These are phyloP conservation scores for Laothoe populi DNA, from an alignment of 2,888 invertebrate species.

Conservation along the genomic window DNA sequence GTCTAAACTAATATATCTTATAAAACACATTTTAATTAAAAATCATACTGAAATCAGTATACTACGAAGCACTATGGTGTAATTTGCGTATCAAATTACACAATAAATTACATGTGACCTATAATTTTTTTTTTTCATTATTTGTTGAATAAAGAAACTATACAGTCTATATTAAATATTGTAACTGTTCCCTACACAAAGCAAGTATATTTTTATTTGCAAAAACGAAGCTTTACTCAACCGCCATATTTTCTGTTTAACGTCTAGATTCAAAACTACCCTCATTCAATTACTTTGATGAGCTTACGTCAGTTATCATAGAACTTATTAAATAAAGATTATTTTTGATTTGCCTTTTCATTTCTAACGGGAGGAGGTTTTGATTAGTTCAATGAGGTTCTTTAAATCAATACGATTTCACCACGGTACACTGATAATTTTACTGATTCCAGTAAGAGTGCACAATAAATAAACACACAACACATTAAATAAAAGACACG, in stretches of 20 bases:
- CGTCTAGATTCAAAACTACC: no score
- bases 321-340: no score
- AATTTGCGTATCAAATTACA: not conserved
- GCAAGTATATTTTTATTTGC: no score
- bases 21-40: constrained; percentile 10
- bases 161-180: not conserved
- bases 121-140: not conserved
- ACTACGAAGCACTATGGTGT: not conserved
- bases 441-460: constrained; percentile 42
- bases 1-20: constrained; percentile 56
- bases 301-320: no score
- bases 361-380: no score
- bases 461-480: constrained; percentile 59
- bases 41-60: constrained; percentile 15
- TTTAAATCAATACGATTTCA: not conserved
- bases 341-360: no score
- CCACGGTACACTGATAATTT: not conserved
- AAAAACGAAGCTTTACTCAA: no score
- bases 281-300: no score
- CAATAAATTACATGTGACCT: not conserved
- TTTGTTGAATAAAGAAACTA: not conserved
- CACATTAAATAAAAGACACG: constrained; percentile 61
- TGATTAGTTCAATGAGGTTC: no score
- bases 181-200: no score
- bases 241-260: no score